Evolutionary conservation across 2,113 vertebrate species (phyloP).

Genomic region (Scomber japonicus): DNA sequence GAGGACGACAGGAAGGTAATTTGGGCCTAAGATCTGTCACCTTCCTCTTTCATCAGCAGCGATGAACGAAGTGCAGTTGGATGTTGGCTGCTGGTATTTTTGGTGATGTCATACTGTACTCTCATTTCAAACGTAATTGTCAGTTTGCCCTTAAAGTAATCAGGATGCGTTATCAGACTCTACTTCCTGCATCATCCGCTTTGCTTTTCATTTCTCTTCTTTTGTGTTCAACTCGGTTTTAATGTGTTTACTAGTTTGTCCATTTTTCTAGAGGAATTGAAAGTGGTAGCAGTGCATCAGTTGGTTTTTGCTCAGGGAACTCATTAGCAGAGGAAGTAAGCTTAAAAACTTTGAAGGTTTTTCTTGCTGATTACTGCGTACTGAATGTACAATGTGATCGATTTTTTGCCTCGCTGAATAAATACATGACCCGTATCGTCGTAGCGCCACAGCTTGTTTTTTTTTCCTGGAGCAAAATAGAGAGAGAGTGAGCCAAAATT

Average conservation of each 20-base stretch:
- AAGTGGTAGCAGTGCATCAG: too few relatives aligned
- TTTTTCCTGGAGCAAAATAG: too few relatives aligned
- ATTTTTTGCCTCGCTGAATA: neutral
- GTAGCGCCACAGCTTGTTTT: too few relatives aligned
- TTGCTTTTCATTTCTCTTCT: neutral
- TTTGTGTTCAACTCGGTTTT: neutral
- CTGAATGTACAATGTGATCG: neutral
- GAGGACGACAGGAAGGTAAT: too few relatives aligned
- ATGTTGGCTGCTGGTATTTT: neutral
- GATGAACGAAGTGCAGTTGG: neutral
- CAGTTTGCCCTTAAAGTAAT: constrained; percentile 6
- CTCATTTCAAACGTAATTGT: neutral
- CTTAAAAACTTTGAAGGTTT: too few relatives aligned
- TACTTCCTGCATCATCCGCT: neutral
- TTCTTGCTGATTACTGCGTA: neutral
- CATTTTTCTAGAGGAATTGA: neutral
- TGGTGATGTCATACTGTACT: constrained; percentile 3
- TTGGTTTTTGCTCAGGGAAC: neutral
- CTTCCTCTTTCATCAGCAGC: neutral
- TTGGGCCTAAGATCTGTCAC: neutral
- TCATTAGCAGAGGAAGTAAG: neutral
- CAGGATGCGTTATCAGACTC: neutral
- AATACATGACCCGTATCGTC: too few relatives aligned
- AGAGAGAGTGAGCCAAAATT: too few relatives aligned
- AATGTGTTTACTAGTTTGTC: neutral